These are phyloP conservation scores for Ardeotis arabs DNA, from an alignment of 2,113 vertebrate species.

Conservation along the genomic window DNA sequence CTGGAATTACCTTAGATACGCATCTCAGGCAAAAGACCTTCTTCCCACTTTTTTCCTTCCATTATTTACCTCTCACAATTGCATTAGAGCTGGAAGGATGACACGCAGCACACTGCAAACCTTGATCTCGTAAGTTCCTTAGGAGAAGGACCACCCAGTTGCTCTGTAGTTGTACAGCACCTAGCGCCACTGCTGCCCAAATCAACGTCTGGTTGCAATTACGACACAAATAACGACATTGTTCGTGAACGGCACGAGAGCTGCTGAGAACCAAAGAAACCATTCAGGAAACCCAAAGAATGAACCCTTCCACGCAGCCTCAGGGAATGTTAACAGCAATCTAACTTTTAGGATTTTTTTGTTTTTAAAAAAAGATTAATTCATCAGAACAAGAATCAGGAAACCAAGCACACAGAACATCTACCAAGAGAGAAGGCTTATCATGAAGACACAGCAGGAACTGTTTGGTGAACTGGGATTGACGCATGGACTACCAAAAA, in stretches of 20 bases:
- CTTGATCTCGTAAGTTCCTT: background rate
- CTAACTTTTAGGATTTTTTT: background rate
- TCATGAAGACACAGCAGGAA: background rate
- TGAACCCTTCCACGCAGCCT: background rate
- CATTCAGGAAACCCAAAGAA: slow-evolving; percentile 1
- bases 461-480: background rate
- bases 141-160: background rate
- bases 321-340: background rate
- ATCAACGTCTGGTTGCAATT: background rate
- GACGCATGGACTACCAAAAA: background rate
- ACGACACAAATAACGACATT: background rate
- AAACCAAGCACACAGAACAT: background rate
- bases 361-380: background rate
- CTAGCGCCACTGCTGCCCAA: background rate
- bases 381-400: background rate
- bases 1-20: background rate
- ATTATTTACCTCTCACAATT: background rate
- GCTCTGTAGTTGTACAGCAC: background rate
- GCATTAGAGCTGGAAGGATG: background rate
- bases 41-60: background rate
- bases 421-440: background rate
- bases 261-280: background rate
- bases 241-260: background rate
- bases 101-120: background rate
- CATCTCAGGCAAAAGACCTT: background rate